Percentiles rank a stretch among this genome's conserved stretches.
Conservation (phyloP, 2,797 vertebrate species). For the Fundulus diaphanus region DNA sequence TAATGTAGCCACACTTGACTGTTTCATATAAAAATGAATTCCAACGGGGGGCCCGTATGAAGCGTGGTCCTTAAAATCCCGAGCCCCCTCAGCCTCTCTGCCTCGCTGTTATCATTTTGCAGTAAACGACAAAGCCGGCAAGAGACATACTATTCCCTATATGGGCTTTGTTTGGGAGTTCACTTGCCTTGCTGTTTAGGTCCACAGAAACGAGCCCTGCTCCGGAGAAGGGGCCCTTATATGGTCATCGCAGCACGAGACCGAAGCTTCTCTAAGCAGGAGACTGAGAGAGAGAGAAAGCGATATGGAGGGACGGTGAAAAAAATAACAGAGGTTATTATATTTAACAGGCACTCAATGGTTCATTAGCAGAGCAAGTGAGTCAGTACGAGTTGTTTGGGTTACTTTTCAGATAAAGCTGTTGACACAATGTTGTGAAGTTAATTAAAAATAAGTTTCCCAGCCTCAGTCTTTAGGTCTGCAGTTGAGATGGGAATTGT, state of each 20-base stretch:
- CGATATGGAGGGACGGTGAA: conserved; percentile 24
- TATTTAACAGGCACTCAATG: conserved; percentile 58
- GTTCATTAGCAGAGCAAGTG: conserved; percentile 30
- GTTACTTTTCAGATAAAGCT: conserved; percentile 17
- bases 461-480: conserved; percentile 51
- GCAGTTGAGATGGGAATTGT: conserved; percentile 41
- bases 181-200: conserved; percentile 91
- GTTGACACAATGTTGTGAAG: conserved; percentile 10
- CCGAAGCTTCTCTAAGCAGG: conserved; percentile 56
- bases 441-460: conserved; percentile 50
- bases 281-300: conserved; percentile 39
- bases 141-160: conserved; percentile 92
- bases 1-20: conserved; percentile 13
- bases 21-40: conserved; percentile 48
- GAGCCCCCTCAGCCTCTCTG: conserved; percentile 57
- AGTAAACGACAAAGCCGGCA: conserved; percentile 81
- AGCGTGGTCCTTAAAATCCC: conserved; percentile 53
- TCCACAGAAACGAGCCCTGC: conserved; percentile 80
- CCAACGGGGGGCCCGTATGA: conserved; percentile 39
- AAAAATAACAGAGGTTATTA: conserved; percentile 35
- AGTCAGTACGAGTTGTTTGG: conserved; percentile 13
- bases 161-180: conserved; percentile 97
- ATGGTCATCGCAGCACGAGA: conserved; percentile 88
- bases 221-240: conserved; percentile 92
- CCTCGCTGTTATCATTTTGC: conserved; percentile 84